Conservation (phyloP, 92 coral and sea anemone species). For the Galaxea fascicularis region DNA sequence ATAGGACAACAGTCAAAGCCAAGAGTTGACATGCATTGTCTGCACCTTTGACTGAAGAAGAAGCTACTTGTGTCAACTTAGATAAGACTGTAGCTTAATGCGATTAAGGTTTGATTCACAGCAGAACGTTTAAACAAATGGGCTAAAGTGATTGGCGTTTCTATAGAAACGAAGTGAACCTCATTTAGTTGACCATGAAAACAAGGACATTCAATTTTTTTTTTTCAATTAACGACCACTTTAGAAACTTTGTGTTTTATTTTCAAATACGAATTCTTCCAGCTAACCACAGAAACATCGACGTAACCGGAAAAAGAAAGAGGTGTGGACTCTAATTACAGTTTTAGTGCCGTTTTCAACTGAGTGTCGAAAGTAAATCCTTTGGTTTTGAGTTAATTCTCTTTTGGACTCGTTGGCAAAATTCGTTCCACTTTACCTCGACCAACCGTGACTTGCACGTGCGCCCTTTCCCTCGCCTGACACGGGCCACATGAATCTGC, state of each 20-base stretch:
- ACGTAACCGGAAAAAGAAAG: not conserved
- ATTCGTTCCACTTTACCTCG: no score
- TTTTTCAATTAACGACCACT: not conserved
- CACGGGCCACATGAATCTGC: no score
- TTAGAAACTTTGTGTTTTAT: not conserved
- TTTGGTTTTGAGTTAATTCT: no score
- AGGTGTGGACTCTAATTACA: not conserved
- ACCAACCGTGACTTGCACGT: no score
- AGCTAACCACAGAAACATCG: conserved; percentile 4
- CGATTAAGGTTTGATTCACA: not conserved
- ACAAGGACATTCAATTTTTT: not conserved
- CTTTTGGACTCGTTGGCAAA: no score
- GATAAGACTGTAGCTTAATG: not conserved
- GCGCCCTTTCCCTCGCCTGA: no score
- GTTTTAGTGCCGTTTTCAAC: no score
- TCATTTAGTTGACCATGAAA: not conserved
- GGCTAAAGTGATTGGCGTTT: not conserved
- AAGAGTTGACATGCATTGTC: not conserved
- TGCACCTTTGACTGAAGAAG: not conserved
- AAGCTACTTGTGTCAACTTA: not conserved
- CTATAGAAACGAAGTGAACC: not conserved
- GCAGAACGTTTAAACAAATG: conserved; percentile 1
- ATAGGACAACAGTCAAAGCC: not conserved
- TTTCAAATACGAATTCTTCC: not conserved
- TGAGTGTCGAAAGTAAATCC: no score